Conservation (phyloP, 2,888 invertebrate species). For the Folsomia manolachei region DNA sequence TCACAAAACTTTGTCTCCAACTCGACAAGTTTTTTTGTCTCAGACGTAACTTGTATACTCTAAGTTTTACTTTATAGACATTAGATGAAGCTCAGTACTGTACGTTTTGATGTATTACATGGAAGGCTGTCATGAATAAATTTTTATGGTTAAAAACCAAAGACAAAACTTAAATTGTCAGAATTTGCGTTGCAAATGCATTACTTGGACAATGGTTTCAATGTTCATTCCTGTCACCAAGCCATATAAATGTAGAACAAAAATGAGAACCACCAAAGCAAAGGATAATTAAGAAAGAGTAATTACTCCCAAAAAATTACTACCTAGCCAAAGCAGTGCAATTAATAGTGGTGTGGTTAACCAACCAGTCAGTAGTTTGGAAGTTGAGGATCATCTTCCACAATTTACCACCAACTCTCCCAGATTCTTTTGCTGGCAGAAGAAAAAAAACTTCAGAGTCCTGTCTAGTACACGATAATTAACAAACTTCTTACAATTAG, state of each 20-base stretch:
- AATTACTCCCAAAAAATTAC: constrained; percentile 12
- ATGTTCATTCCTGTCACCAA: no score
- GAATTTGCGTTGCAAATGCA: constrained; percentile 15
- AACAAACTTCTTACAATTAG: constrained; percentile 17
- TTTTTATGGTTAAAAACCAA: background rate
- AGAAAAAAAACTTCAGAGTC: background rate
- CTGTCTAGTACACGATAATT: constrained; percentile 11
- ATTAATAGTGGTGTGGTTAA: constrained; percentile 4
- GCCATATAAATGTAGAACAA: no score
- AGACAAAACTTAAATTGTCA: background rate
- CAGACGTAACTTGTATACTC: no score
- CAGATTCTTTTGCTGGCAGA: background rate
- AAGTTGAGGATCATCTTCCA: background rate
- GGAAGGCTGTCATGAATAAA: constrained; percentile 16
- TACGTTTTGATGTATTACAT: background rate
- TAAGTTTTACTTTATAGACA: no score
- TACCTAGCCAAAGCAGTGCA: no score
- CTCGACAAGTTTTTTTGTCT: no score
- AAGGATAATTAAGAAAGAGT: background rate
- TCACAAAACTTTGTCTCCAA: background rate
- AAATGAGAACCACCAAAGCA: no score
- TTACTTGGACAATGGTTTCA: background rate
- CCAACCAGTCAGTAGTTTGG: background rate
- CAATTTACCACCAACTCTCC: background rate
- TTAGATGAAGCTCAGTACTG: no score